phyloP scores from a whole-genome alignment of 2,113 vertebrate species.

The Archocentrus centrarchus region DNA sequence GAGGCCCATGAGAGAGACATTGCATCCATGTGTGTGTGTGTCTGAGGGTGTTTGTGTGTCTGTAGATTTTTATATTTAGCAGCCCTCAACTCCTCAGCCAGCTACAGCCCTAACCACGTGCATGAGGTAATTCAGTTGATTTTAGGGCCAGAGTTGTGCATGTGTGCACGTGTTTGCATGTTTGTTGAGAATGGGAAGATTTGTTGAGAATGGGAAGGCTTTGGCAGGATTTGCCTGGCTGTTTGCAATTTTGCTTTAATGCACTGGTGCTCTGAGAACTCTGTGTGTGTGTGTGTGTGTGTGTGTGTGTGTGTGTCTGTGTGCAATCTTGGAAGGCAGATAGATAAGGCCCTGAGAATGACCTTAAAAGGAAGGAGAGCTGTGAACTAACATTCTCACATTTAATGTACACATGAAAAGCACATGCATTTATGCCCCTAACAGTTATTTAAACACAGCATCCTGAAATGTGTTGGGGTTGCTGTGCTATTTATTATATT shows the following conservation, averaged over 20 bases:
- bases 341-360: conserved; percentile 62
- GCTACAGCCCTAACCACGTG: conserved; percentile 61
- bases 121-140: conserved; percentile 59
- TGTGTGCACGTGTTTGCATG: conserved; percentile 12
- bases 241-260: conserved; percentile 50
- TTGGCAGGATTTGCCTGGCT: conserved; percentile 49
- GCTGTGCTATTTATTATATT: not conserved
- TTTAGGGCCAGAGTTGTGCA: conserved; percentile 45
- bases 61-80: conserved; percentile 67
- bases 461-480: not conserved
- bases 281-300: too few species aligned
- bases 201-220: conserved; percentile 36
- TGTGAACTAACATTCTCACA: conserved; percentile 53
- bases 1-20: conserved; percentile 1
- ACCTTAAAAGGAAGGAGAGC: conserved; percentile 81
- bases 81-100: conserved; percentile 49
- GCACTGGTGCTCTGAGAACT: conserved; percentile 30
- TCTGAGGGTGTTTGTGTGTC: not conserved
- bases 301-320: conserved; percentile 23
- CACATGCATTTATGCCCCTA: conserved; percentile 18
- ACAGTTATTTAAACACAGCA: conserved; percentile 12
- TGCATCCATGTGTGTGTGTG: conserved; percentile 30
- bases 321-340: conserved; percentile 70
- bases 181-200: conserved; percentile 35
- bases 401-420: conserved; percentile 42